phyloP scores from a whole-genome alignment of 2,888 invertebrate species.

The Sycophila texana region DNA sequence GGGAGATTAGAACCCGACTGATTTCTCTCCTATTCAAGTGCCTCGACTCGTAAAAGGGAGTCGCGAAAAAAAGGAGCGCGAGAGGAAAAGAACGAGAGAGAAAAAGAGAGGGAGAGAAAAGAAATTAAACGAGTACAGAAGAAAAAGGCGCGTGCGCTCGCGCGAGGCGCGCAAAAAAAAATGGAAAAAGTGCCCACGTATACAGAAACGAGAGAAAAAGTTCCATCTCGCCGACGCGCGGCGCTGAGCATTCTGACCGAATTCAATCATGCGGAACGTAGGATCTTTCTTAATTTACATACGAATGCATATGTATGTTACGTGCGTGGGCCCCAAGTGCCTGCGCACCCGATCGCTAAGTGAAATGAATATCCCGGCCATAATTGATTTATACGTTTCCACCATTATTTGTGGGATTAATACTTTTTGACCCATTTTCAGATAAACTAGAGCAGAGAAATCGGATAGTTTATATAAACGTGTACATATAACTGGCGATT shows the following conservation, averaged over 20 bases:
- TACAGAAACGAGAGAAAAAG: slow-evolving; percentile 1
- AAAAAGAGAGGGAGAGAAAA: not conserved
- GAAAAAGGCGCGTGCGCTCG: too few species aligned
- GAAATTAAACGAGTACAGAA: too few species aligned
- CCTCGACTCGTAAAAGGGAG: slow-evolving; percentile 23
- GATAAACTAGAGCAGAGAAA: not conserved
- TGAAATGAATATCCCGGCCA: not conserved
- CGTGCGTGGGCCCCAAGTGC: too few species aligned
- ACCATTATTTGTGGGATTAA: too few species aligned
- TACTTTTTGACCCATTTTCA: not conserved
- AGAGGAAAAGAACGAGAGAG: not conserved
- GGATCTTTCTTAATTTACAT: not conserved
- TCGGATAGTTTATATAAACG: too few species aligned
- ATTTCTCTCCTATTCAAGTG: slow-evolving; percentile 22
- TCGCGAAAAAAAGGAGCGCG: not conserved
- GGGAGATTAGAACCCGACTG: slow-evolving; percentile 26
- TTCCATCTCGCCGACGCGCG: slow-evolving; percentile 15
- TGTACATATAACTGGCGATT: too few species aligned
- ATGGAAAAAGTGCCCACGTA: not conserved
- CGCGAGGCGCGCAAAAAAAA: not conserved
- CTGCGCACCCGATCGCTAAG: too few species aligned
- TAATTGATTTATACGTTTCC: too few species aligned
- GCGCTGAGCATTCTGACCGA: not conserved
- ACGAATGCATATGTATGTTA: not conserved
- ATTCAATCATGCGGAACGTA: slow-evolving; percentile 7